Evolutionary conservation across 2,888 invertebrate genomes (phyloP).

Genomic region (Acanthoscelides obtectus): DNA sequence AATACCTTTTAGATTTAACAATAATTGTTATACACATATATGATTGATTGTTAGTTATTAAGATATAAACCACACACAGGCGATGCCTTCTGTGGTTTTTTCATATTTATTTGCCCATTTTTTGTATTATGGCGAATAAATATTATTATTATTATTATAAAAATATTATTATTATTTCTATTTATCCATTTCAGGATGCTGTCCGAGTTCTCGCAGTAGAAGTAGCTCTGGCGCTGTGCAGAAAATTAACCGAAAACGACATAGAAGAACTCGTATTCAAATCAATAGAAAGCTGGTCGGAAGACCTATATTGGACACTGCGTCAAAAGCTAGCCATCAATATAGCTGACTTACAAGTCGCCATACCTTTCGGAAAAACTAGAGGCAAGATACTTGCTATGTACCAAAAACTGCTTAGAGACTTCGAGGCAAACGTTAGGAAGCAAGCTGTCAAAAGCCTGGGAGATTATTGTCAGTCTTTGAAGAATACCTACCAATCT

Average conservation of each 20-base stretch:
- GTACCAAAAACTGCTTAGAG: conserved; percentile 34
- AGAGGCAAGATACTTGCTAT: conserved; percentile 32
- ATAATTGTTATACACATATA: no score
- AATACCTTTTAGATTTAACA: no score
- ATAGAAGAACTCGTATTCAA: conserved; percentile 34
- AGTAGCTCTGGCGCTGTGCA: conserved; percentile 31
- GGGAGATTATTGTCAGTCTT: conserved; percentile 29
- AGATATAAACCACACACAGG: no score
- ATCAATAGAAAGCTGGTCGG: conserved; percentile 29
- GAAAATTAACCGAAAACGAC: conserved; percentile 30
- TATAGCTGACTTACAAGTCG: conserved; percentile 32
- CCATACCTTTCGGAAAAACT: conserved; percentile 26
- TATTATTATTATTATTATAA: no score
- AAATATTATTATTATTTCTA: no score
- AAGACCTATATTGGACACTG: conserved; percentile 37
- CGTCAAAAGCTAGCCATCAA: conserved; percentile 33
- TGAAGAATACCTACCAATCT: conserved; percentile 30
- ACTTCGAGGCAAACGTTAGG: conserved; percentile 36
- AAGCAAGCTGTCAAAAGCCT: conserved; percentile 32
- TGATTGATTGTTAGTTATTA: no score
- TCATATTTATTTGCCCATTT: no score
- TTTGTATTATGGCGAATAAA: no score
- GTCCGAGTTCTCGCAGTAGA: conserved; percentile 29
- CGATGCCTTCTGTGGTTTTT: no score
- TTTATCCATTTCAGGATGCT: conserved; percentile 38